Evolutionary conservation across 1,140 invertebrate species (phyloP).

Genomic region (Hylyphantes graminicola): DNA sequence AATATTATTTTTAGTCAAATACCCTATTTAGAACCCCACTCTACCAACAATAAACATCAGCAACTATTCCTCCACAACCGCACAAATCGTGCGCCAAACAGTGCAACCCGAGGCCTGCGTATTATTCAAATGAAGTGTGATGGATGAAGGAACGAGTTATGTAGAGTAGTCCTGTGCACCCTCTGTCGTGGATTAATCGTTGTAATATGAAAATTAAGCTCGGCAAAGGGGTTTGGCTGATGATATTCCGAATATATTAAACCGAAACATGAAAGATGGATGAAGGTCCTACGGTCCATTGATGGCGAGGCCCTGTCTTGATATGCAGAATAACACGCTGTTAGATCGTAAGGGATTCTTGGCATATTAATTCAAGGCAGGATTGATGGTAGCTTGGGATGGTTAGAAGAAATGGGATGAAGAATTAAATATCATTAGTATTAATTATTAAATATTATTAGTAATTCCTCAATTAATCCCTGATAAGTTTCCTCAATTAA

Average conservation of each 20-base stretch:
- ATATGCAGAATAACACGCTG: slow-evolving; percentile 18
- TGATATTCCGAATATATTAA: slow-evolving; percentile 57
- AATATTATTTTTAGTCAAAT: too few relatives aligned
- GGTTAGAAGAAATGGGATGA: too few relatives aligned
- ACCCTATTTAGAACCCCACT: too few relatives aligned
- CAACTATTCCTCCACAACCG: too few relatives aligned
- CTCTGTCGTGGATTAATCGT: slow-evolving; percentile 52
- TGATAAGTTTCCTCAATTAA: too few relatives aligned
- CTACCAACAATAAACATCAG: too few relatives aligned
- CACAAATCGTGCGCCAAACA: too few relatives aligned
- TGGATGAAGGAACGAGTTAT: slow-evolving; percentile 31
- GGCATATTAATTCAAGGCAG: neutral
- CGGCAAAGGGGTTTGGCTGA: slow-evolving; percentile 12
- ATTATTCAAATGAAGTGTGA: slow-evolving; percentile 55
- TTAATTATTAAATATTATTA: too few relatives aligned
- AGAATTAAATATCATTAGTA: too few relatives aligned
- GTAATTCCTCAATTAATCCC: too few relatives aligned
- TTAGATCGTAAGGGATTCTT: slow-evolving; percentile 28
- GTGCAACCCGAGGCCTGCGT: neutral
- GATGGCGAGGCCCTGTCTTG: slow-evolving; percentile 18
- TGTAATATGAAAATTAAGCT: slow-evolving; percentile 58
- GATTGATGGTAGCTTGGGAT: too few relatives aligned
- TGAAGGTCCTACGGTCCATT: slow-evolving; percentile 33
- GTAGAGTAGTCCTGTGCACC: slow-evolving; percentile 33
- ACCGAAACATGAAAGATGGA: slow-evolving; percentile 43